Conservation (phyloP, 2,888 invertebrate species). For the Gymnocheta viridis region DNA sequence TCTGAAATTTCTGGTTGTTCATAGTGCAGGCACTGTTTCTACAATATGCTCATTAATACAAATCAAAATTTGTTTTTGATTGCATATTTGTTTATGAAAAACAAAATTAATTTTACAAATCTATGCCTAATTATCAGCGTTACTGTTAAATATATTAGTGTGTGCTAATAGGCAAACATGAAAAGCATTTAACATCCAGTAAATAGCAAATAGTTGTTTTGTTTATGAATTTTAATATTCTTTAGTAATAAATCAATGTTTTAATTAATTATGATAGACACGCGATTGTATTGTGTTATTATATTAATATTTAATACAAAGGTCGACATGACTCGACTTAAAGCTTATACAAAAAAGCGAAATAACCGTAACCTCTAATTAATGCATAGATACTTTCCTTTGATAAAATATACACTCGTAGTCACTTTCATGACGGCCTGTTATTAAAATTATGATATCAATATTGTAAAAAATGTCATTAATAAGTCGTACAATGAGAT, state of each 20-base stretch:
- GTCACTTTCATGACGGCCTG: no score
- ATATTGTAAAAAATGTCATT: no score
- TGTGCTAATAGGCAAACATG: not conserved
- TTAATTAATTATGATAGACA: slow-evolving; percentile 65
- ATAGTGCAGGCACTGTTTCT: not conserved
- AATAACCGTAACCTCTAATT: not conserved
- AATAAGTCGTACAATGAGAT: no score
- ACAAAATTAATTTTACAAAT: slow-evolving; percentile 46
- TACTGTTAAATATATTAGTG: not conserved
- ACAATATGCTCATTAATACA: slow-evolving; percentile 39
- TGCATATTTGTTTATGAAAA: slow-evolving; percentile 37
- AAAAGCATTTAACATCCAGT: not conserved
- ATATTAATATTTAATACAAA: slow-evolving; percentile 32
- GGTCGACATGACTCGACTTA: not conserved
- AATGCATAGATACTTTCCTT: not conserved
- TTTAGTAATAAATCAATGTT: slow-evolving; percentile 62
- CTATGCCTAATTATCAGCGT: slow-evolving; percentile 21
- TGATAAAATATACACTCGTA: not conserved
- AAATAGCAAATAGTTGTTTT: slow-evolving; percentile 16
- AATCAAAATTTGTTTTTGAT: slow-evolving; percentile 50
- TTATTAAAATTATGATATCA: no score
- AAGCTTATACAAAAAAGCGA: not conserved
- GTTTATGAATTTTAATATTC: slow-evolving; percentile 1
- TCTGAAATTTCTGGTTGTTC: not conserved
- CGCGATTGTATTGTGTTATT: slow-evolving; percentile 47